Evolutionary conservation across 1,140 invertebrate genomes (phyloP).

Genomic region (Drosophila parvula): DNA sequence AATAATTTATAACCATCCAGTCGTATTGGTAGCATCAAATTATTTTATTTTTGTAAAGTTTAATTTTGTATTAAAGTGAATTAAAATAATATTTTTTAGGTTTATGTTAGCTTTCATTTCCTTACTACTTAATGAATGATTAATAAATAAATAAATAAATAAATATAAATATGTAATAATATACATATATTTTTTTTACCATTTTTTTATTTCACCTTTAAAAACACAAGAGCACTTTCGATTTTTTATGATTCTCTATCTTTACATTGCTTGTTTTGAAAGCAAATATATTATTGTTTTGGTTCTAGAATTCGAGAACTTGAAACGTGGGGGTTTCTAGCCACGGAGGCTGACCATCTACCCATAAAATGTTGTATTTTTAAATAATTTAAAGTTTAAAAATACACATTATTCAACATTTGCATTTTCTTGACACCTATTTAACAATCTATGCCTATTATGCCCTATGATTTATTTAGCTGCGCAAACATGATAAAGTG

Average conservation of each 20-base stretch:
- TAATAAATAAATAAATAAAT: too few species aligned
- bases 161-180: too few species aligned
- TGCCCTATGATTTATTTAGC: slow-evolving; percentile 63
- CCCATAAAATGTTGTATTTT: background rate
- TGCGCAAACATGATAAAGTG: slow-evolving; percentile 75
- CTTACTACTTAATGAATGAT: background rate
- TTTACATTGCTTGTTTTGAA: background rate
- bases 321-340: too few species aligned
- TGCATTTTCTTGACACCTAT: slow-evolving; percentile 31
- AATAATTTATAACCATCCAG: background rate
- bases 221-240: background rate
- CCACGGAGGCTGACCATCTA: background rate
- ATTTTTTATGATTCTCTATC: background rate
- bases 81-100: background rate
- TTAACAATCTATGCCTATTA: slow-evolving; percentile 50
- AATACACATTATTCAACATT: background rate
- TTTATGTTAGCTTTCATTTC: background rate
- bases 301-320: background rate
- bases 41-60: background rate
- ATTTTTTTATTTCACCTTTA: background rate
- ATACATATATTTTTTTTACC: background rate
- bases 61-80: background rate
- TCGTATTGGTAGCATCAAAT: background rate
- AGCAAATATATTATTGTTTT: background rate
- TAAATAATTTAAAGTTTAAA: background rate